Evolutionary conservation across 2,113 vertebrate genomes (phyloP).

Genomic region (Dromiciops gliroides): DNA sequence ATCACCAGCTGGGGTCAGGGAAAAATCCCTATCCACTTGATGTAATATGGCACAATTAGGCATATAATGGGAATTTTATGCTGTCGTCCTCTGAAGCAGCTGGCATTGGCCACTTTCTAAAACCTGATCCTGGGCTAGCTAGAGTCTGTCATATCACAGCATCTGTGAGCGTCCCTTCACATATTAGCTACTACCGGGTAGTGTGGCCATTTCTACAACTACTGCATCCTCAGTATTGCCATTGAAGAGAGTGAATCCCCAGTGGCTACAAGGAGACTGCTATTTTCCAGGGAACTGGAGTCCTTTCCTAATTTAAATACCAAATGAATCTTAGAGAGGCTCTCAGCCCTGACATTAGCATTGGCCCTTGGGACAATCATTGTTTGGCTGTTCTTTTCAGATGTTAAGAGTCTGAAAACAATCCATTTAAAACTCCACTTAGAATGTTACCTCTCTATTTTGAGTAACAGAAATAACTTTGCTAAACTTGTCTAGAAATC

Average conservation of each 20-base stretch:
- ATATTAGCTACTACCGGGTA: constrained; percentile 61
- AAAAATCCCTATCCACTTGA: constrained; percentile 55
- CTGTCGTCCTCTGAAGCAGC: constrained; percentile 72
- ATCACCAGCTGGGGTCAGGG: constrained; percentile 75
- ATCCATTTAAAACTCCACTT: constrained; percentile 67
- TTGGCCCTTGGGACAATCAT: constrained; percentile 70
- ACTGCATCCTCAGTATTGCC: constrained; percentile 56
- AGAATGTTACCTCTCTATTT: constrained; percentile 47
- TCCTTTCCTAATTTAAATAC: constrained; percentile 77
- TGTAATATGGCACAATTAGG: constrained; percentile 75
- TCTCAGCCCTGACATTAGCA: constrained; percentile 66
- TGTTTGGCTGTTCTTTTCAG: constrained; percentile 72
- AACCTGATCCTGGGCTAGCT: constrained; percentile 54
- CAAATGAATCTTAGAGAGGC: constrained; percentile 76
- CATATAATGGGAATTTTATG: constrained; percentile 75
- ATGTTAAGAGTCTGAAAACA: constrained; percentile 63
- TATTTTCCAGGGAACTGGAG: constrained; percentile 64
- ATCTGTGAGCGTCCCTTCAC: constrained; percentile 59
- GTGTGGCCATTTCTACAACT: constrained; percentile 64
- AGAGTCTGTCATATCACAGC: constrained; percentile 75
- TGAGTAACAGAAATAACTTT: constrained; percentile 1
- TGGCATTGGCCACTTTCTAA: constrained; percentile 65
- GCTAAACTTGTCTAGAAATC: not conserved
- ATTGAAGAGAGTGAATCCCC: constrained; percentile 68
- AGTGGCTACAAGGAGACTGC: constrained; percentile 63